These are phyloP conservation scores for Disparrhopalites patrizii DNA, from an alignment of 2,888 invertebrate species.

Conservation along the genomic window DNA sequence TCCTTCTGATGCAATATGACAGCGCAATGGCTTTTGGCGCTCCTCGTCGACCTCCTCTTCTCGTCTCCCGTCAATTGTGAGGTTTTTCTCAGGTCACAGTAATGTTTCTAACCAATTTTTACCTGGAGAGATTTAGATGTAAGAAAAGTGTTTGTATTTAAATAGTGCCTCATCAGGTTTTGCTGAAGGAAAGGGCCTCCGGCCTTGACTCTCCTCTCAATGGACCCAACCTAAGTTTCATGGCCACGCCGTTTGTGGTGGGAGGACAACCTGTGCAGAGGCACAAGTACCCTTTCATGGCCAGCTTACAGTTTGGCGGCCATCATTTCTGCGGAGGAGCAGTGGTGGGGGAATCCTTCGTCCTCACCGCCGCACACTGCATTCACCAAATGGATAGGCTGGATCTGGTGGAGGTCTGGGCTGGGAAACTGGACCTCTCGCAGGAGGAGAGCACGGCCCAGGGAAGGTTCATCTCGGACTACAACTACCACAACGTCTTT, in stretches of 20 bases:
- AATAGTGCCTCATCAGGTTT: background rate
- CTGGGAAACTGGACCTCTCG: background rate
- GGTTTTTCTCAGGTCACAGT: background rate
- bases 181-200: background rate
- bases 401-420: background rate
- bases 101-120: background rate
- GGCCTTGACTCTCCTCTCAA: no score
- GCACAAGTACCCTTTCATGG: constrained; percentile 4
- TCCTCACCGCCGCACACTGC: background rate
- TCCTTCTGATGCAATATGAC: no score
- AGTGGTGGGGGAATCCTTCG: background rate
- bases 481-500: background rate
- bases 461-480: background rate
- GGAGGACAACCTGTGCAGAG: background rate
- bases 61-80: no score
- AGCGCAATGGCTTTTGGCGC: no score
- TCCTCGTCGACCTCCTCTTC: no score
- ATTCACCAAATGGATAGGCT: background rate
- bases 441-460: background rate
- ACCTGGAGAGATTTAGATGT: background rate
- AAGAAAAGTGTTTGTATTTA: background rate
- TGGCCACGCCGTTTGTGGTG: background rate
- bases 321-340: constrained; percentile 15
- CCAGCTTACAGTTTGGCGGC: constrained; percentile 7
- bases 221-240: background rate